Percentiles rank a stretch among this genome's conserved stretches.
Evolutionary conservation across 2,888 invertebrate species (phyloP).

Genomic region (Pteria penguin): DNA sequence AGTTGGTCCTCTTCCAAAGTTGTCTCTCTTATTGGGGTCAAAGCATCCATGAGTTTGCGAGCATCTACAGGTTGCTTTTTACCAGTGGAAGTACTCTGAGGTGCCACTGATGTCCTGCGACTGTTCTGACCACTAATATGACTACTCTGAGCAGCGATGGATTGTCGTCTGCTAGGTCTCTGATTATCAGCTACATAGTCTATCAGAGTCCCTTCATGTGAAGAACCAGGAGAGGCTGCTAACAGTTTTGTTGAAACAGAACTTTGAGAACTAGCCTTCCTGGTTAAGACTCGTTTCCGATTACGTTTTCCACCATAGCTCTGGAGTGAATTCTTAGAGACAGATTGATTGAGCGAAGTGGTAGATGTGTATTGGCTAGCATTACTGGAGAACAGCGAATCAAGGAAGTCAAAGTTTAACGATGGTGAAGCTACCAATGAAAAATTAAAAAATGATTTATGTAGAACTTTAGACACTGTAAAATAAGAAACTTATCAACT

Average conservation of each 20-base stretch:
- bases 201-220: slow-evolving; percentile 46
- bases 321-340: slow-evolving; percentile 66
- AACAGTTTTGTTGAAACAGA: slow-evolving; percentile 30
- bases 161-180: not conserved
- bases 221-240: slow-evolving; percentile 39
- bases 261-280: slow-evolving; percentile 23
- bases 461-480: too few relatives aligned
- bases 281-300: slow-evolving; percentile 34
- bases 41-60: slow-evolving; percentile 59
- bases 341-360: slow-evolving; percentile 65
- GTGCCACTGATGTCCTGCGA: slow-evolving; percentile 36
- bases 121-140: slow-evolving; percentile 48
- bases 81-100: not conserved
- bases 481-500: too few relatives aligned
- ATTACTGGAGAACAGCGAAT: slow-evolving; percentile 63
- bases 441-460: too few relatives aligned
- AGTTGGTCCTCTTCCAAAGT: slow-evolving; percentile 62
- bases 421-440: slow-evolving; percentile 57
- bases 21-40: slow-evolving; percentile 71
- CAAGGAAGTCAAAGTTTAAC: slow-evolving; percentile 73
- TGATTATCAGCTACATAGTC: slow-evolving; percentile 50
- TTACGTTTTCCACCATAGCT: slow-evolving; percentile 43
- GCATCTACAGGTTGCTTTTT: slow-evolving; percentile 56
- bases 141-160: not conserved
- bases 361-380: slow-evolving; percentile 65